Evolutionary conservation across 2,888 invertebrate genomes (phyloP).

Genomic region (Drosophila multiciliata): DNA sequence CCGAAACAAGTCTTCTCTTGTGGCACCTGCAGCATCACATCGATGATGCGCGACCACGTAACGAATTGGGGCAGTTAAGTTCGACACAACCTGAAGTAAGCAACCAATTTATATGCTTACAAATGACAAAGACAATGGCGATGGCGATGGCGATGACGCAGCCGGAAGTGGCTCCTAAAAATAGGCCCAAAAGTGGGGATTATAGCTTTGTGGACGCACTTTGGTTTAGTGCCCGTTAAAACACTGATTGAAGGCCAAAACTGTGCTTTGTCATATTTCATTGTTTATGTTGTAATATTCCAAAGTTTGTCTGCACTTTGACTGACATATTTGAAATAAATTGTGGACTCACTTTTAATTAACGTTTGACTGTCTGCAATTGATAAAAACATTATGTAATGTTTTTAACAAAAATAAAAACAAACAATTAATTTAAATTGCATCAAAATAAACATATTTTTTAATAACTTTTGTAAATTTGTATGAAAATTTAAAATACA

Average conservation of each 20-base stretch:
- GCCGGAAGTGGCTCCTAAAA: slow-evolving; percentile 40
- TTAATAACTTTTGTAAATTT: background rate
- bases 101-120: slow-evolving; percentile 51
- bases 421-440: background rate
- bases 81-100: slow-evolving; percentile 36
- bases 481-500: background rate
- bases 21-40: slow-evolving; percentile 34
- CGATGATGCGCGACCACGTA: slow-evolving; percentile 47
- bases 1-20: slow-evolving; percentile 1
- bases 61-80: slow-evolving; percentile 60
- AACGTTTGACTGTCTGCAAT: background rate
- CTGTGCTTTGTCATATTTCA: slow-evolving; percentile 13
- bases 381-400: background rate
- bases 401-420: background rate
- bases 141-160: slow-evolving; percentile 60
- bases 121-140: slow-evolving; percentile 45
- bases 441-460: background rate
- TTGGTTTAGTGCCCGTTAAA: slow-evolving; percentile 31
- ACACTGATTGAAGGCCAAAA: slow-evolving; percentile 42
- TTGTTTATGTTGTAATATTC: slow-evolving; percentile 19
- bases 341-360: background rate
- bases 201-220: slow-evolving; percentile 10
- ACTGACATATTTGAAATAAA: background rate
- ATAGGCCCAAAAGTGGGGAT: slow-evolving; percentile 3
- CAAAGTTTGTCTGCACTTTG: slow-evolving; percentile 1